Base-by-base conservation (phyloP, 1,140 invertebrate species). In the Micrasema minimum region DNA sequence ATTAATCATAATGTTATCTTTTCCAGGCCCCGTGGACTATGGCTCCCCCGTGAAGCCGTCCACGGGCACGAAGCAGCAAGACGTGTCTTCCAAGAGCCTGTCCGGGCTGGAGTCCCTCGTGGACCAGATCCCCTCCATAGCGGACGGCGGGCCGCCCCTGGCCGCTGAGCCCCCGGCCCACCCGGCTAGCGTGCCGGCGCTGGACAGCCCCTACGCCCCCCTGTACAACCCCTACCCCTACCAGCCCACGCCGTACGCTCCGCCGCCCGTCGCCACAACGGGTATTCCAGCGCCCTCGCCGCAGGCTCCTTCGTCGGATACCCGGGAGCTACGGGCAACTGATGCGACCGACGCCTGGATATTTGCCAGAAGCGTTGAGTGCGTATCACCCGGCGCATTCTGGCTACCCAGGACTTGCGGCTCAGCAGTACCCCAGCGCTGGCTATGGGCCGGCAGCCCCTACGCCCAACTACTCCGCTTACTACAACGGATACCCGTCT, bases 71-170 rank as follows among this genome's bases (percentile, higher is more conserved):
- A 85, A 84, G 72, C 67, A 84, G 23, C 88, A 92, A 76, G 93
- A 95, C 81, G 91, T 95, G 1, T 88, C 93, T 2, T 90, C 92
- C 0, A 95, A 95, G 80, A 94, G 92, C 77, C 83, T 96, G n/a
- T 95, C 93, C 7, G 93, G 93, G 37, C 84, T 96, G 3, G 94
- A 96, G 81, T 95, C 93, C 14, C 83, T 96, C 9, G 94, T 96
- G 18, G 93, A 96, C 83, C 94, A 96, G 85, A 96, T 96, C 79
- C 94, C 94, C 6, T 93, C 92, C 75, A 92, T 95, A 80, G 89
- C 90, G 46, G 93, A 94, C 66, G 88, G 81, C 4, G 74, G 74
- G 9, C 74, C 74, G 7, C 45, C 74, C 7, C 55, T 72, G 10
- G 59, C 57, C 6, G 45, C 74, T 0, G 73, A 75, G 41, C 69